Conservation (phyloP, 2,113 vertebrate genomes). For the Sinocyclocheilus anshuiensis region DNA sequence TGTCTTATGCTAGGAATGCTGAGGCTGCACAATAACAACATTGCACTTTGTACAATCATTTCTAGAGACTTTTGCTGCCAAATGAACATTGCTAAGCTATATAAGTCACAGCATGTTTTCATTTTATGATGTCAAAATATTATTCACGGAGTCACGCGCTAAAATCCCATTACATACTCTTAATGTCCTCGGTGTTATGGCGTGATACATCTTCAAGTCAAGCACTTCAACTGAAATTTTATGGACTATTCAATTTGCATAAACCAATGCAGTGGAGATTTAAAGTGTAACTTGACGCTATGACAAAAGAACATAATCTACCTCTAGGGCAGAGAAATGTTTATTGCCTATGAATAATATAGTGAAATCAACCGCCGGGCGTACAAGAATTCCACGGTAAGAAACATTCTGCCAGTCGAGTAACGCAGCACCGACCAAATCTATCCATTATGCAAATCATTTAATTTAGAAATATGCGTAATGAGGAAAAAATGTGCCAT, state of each 20-base stretch:
- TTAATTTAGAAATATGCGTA: neutral
- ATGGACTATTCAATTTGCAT: constrained; percentile 36
- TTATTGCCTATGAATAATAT: constrained; percentile 35
- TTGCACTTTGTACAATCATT: neutral
- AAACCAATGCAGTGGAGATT: constrained; percentile 30
- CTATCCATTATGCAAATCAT: constrained; percentile 22
- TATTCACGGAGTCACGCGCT: neutral
- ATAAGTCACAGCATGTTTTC: constrained; percentile 12
- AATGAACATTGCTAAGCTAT: neutral
- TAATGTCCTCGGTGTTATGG: neutral
- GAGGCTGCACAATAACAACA: constrained; percentile 23
- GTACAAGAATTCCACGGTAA: neutral
- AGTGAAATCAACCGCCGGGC: neutral
- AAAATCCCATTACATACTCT: constrained; percentile 21
- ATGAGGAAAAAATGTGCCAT: neutral
- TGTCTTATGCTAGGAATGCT: constrained; percentile 31
- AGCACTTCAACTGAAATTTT: constrained; percentile 31
- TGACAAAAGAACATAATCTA: constrained; percentile 40
- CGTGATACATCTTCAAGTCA: constrained; percentile 10
- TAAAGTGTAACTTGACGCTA: constrained; percentile 27
- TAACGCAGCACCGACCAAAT: neutral
- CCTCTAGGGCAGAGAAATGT: constrained; percentile 19
- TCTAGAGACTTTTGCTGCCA: neutral
- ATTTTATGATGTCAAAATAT: constrained; percentile 31
- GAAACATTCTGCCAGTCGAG: neutral